Percentiles rank a stretch among this genome's conserved stretches.
Conservation (phyloP, 2,113 vertebrate species). For the Xiphorhynchus elegans region DNA sequence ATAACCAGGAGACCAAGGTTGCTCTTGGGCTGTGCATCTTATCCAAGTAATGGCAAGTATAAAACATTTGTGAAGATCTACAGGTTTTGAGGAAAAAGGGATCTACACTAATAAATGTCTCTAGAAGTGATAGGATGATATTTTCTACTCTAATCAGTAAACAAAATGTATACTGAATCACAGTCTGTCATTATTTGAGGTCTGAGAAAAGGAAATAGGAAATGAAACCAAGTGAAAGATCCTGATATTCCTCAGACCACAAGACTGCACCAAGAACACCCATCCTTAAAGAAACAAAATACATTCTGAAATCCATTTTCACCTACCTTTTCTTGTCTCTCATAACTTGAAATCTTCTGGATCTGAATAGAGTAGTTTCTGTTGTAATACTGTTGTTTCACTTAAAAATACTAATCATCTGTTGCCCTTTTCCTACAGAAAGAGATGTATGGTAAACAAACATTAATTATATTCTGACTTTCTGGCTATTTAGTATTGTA, state of each 20-base stretch:
- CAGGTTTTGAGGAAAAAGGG: background rate
- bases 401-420: background rate
- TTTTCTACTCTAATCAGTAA: background rate
- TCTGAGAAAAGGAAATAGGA: background rate
- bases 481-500: background rate
- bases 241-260: background rate
- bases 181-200: background rate
- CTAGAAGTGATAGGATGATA: background rate
- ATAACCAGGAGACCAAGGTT: background rate
- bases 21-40: background rate
- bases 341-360: conserved; percentile 1
- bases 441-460: background rate
- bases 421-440: background rate
- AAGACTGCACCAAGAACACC: background rate
- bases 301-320: background rate
- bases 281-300: background rate
- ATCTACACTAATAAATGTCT: background rate
- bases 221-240: background rate
- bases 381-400: background rate
- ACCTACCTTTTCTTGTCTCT: conserved; percentile 15
- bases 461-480: background rate
- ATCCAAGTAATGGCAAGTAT: background rate
- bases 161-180: background rate
- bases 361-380: background rate
- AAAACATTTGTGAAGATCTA: background rate